These are phyloP conservation scores for Atethmia centrago DNA, from an alignment of 2,888 invertebrate species.

Conservation along the genomic window DNA sequence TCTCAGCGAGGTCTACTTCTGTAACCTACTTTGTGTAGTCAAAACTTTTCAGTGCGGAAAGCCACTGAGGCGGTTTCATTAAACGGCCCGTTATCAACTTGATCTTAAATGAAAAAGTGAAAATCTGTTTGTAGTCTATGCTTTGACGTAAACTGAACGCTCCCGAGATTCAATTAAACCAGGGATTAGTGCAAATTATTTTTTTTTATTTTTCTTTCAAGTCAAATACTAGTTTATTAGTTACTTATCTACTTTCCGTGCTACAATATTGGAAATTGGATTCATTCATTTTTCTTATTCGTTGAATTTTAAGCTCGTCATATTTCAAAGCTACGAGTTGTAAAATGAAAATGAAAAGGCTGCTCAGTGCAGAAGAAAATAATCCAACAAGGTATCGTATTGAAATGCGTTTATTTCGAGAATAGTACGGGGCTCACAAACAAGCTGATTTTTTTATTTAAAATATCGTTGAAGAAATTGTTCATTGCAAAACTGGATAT, in stretches of 20 bases:
- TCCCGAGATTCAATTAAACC: constrained; percentile 30
- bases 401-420: constrained; percentile 38
- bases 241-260: not conserved
- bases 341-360: constrained; percentile 35
- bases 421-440: constrained; percentile 9
- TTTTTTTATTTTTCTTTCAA: not conserved
- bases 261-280: constrained; percentile 8
- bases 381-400: constrained; percentile 23
- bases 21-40: constrained; percentile 75
- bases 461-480: constrained; percentile 1
- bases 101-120: constrained; percentile 68
- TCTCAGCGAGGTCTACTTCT: constrained; percentile 66
- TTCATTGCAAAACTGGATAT: not conserved
- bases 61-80: constrained; percentile 73
- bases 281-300: constrained; percentile 13
- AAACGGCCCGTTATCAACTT: constrained; percentile 69
- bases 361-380: constrained; percentile 28
- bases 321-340: constrained; percentile 20
- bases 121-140: constrained; percentile 55
- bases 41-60: constrained; percentile 73
- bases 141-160: constrained; percentile 27
- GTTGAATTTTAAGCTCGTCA: constrained; percentile 18
- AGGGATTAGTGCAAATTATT: constrained; percentile 7
- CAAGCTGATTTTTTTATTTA: constrained; percentile 12
- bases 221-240: constrained; percentile 1